phyloP scores from a whole-genome alignment of 2,888 invertebrate genomes.

The Maniola hyperantus region DNA sequence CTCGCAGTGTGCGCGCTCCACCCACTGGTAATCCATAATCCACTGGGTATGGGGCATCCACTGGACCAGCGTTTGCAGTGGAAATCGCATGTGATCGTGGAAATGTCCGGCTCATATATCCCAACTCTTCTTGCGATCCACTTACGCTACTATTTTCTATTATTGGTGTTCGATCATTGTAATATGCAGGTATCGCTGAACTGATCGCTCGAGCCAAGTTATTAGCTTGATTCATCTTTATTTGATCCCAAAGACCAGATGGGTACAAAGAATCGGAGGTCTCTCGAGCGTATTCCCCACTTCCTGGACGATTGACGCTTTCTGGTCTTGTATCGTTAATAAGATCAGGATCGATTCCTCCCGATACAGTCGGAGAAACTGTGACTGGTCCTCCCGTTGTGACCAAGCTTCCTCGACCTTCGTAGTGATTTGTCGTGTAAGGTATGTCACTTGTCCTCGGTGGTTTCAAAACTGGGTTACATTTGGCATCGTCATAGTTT shows the following conservation, averaged over 20 bases:
- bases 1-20: slow-evolving; percentile 89
- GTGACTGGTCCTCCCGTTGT: slow-evolving; percentile 85
- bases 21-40: slow-evolving; percentile 90
- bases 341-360: slow-evolving; percentile 91
- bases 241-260: slow-evolving; percentile 90
- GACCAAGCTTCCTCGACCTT: slow-evolving; percentile 85
- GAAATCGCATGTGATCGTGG: slow-evolving; percentile 77
- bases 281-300: slow-evolving; percentile 90
- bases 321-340: slow-evolving; percentile 91
- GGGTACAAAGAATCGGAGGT: slow-evolving; percentile 90
- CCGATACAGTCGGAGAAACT: slow-evolving; percentile 88
- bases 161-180: slow-evolving; percentile 89
- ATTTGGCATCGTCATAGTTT: slow-evolving; percentile 69
- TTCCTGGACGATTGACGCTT: slow-evolving; percentile 83
- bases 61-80: slow-evolving; percentile 66
- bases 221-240: slow-evolving; percentile 74
- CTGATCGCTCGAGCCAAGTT: slow-evolving; percentile 83
- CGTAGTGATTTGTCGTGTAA: slow-evolving; percentile 87
- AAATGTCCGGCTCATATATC: slow-evolving; percentile 84
- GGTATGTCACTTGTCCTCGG: slow-evolving; percentile 86
- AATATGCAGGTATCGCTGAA: slow-evolving; percentile 82
- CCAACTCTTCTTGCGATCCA: slow-evolving; percentile 83
- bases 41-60: slow-evolving; percentile 85
- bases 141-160: slow-evolving; percentile 84
- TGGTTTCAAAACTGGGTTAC: slow-evolving; percentile 88